Evolutionary conservation across 2,113 vertebrate genomes (phyloP).

Genomic region (Puffinus mauretanicus): DNA sequence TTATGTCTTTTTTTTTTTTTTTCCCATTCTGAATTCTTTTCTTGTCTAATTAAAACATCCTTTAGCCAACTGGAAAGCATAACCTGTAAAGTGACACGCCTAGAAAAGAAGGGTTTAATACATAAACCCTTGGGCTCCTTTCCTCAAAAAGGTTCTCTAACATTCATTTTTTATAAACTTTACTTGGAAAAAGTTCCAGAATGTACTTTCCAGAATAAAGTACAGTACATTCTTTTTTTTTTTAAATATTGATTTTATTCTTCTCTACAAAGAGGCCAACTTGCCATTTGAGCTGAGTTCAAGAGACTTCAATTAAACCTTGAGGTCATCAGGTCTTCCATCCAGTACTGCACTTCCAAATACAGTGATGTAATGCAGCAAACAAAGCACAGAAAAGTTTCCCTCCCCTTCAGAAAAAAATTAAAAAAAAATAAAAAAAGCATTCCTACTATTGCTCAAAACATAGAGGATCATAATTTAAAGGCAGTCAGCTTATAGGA

Average conservation of each 20-base stretch:
- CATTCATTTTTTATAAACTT: not conserved
- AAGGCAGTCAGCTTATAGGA: not conserved
- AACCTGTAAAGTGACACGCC: not conserved
- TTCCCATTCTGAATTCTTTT: not conserved
- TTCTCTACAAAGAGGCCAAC: not conserved
- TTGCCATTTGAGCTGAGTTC: constrained; percentile 1
- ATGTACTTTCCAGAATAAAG: constrained; percentile 15
- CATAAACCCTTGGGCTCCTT: not conserved
- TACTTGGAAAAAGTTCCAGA: not conserved
- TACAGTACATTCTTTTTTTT: not conserved
- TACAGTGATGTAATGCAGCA: not conserved
- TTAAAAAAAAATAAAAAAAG: not conserved
- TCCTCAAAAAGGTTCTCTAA: not conserved
- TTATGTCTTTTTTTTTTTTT: not conserved
- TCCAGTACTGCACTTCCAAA: not conserved
- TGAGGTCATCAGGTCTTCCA: not conserved
- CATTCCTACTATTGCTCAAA: not conserved
- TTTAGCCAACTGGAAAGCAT: not conserved
- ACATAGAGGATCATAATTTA: not conserved
- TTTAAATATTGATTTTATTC: not conserved
- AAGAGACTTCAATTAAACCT: constrained; percentile 36
- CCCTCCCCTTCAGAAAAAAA: not conserved
- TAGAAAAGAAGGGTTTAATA: not conserved
- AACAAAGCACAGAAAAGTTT: not conserved
- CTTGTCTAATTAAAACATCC: not conserved